Evolutionary conservation across 2,888 invertebrate species (phyloP).

Genomic region (Amitus sp.): DNA sequence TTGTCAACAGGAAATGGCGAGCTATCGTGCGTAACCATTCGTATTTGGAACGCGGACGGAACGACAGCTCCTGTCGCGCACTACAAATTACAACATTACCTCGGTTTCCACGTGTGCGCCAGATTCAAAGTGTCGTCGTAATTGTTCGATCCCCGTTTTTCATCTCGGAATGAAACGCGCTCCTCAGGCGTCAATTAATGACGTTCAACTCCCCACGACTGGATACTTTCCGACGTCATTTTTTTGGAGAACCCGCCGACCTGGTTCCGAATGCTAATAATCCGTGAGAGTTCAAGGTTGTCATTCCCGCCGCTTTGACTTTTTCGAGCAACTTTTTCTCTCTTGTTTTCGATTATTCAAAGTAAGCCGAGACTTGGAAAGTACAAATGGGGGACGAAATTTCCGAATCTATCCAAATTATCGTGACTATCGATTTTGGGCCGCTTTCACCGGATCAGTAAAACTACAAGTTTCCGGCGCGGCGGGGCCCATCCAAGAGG

Average conservation of each 20-base stretch:
- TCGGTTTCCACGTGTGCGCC: not conserved
- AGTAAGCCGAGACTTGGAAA: not conserved
- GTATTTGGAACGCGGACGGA: conserved; percentile 36
- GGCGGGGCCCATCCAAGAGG: conserved; percentile 8
- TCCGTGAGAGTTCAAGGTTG: too few relatives aligned
- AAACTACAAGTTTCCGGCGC: conserved; percentile 42
- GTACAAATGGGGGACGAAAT: conserved; percentile 44
- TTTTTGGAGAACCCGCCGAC: conserved; percentile 13
- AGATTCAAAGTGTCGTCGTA: not conserved
- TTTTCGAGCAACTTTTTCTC: too few relatives aligned
- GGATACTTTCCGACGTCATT: conserved; percentile 14
- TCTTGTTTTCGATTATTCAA: too few relatives aligned
- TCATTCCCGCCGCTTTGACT: conserved; percentile 8
- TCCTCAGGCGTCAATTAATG: not conserved
- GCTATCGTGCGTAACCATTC: conserved; percentile 38
- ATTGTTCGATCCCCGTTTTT: not conserved
- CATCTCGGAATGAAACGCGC: not conserved
- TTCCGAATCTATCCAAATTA: conserved; percentile 21
- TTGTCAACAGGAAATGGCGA: conserved; percentile 33
- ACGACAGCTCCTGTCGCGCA: conserved; percentile 38
- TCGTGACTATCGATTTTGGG: conserved; percentile 51
- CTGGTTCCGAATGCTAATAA: conserved; percentile 17
- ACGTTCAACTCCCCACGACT: conserved; percentile 2
- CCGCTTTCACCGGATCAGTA: conserved; percentile 57
- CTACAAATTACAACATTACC: conserved; percentile 35